Percentiles rank a stretch among this genome's conserved stretches.
phyloP scores from a whole-genome alignment of 1,140 invertebrate species.

The Drosophila melanica region DNA sequence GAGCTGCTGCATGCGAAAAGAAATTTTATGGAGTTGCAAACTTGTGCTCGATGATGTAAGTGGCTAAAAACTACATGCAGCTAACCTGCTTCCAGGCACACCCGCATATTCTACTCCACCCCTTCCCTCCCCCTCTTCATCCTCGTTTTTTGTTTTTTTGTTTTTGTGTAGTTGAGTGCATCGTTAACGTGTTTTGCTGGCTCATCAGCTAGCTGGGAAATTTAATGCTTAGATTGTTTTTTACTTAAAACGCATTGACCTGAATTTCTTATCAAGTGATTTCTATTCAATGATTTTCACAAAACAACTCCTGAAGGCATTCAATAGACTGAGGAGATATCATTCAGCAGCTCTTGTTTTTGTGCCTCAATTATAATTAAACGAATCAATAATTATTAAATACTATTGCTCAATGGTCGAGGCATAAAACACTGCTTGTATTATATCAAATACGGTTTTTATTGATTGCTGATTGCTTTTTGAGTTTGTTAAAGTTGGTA shows the following conservation, averaged over 20 bases:
- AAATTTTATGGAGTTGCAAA: slow-evolving; percentile 63
- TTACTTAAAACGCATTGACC: slow-evolving; percentile 48
- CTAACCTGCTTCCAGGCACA: not conserved
- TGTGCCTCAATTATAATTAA: not conserved
- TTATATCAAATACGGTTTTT: not conserved
- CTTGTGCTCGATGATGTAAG: slow-evolving; percentile 68
- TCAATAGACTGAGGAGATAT: not conserved
- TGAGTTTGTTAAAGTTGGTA: not conserved
- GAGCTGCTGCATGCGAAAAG: slow-evolving; percentile 31
- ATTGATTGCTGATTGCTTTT: not conserved
- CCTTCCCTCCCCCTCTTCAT: not conserved
- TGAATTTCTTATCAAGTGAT: slow-evolving; percentile 34
- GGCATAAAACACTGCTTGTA: no score
- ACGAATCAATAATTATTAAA: not conserved
- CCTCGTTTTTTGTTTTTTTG: not conserved
- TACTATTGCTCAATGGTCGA: not conserved
- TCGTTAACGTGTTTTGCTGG: slow-evolving; percentile 48
- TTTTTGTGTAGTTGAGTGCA: slow-evolving; percentile 39
- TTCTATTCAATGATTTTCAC: slow-evolving; percentile 11
- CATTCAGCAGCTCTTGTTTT: not conserved
- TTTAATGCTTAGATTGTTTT: slow-evolving; percentile 33
- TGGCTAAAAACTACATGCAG: slow-evolving; percentile 52
- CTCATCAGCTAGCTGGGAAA: slow-evolving; percentile 31
- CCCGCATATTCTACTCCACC: no score
- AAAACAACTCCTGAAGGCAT: not conserved